These are phyloP conservation scores for Cichladusa arquata DNA, from an alignment of 2,113 vertebrate species.

Conservation along the genomic window DNA sequence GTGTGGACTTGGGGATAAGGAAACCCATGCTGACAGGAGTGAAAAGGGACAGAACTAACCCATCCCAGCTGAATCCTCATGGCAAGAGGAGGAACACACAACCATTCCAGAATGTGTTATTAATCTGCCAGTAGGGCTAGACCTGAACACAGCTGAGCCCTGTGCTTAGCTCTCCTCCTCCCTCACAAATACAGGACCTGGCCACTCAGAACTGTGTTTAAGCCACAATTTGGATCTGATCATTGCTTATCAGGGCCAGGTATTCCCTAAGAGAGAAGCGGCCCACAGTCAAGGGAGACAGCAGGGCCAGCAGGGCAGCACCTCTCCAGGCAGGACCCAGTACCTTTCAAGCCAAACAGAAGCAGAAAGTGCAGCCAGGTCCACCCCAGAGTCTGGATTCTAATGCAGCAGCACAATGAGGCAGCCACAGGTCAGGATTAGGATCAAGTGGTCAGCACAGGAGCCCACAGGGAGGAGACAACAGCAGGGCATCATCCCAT, in stretches of 20 bases:
- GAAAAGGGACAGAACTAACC: neutral
- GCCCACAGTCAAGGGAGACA: neutral
- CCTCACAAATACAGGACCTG: neutral
- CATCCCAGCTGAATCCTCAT: neutral
- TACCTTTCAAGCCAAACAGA: neutral
- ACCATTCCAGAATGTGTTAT: no score
- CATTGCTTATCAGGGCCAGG: no score
- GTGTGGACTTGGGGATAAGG: neutral
- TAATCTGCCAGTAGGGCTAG: neutral
- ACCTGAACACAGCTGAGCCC: neutral
- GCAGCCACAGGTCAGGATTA: neutral
- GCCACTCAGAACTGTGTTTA: neutral
- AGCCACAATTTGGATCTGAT: neutral
- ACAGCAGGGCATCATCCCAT: rapidly evolving
- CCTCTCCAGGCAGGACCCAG: neutral
- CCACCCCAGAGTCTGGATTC: neutral
- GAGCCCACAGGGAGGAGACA: rapidly evolving
- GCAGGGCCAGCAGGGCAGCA: neutral
- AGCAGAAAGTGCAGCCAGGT: neutral
- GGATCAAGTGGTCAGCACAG: rapidly evolving
- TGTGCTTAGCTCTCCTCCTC: neutral
- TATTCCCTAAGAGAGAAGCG: neutral
- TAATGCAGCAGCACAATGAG: rapidly evolving
- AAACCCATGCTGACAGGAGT: neutral
- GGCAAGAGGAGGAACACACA: neutral